Conservation (phyloP, 2,797 vertebrate species). For the Eptatretus atami region DNA sequence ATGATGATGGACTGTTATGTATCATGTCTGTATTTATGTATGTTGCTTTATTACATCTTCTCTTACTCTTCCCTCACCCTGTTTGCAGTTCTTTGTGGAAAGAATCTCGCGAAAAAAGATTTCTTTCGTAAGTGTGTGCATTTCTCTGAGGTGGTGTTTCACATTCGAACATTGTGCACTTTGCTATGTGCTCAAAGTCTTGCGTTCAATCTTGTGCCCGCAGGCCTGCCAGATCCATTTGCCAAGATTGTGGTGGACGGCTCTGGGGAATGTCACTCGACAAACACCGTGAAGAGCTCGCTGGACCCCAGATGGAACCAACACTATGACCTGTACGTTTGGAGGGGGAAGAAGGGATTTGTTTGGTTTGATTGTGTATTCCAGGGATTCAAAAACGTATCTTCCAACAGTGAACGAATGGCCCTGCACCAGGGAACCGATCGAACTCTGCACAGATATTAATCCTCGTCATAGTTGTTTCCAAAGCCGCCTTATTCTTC, state of each 20-base stretch:
- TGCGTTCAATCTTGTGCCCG: conserved; percentile 7
- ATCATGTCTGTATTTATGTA: too few species aligned
- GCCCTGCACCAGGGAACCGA: too few species aligned
- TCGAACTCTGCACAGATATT: too few species aligned
- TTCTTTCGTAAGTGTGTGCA: conserved; percentile 67
- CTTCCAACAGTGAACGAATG: too few species aligned
- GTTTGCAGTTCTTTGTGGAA: conserved; percentile 64
- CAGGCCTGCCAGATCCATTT: conserved; percentile 86
- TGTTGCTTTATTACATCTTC: too few species aligned
- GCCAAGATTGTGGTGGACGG: conserved; percentile 92
- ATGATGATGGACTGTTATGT: too few species aligned
- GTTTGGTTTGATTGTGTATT: too few species aligned
- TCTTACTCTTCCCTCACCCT: too few species aligned
- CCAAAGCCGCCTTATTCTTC: too few species aligned
- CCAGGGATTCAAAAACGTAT: too few species aligned
- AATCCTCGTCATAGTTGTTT: too few species aligned
- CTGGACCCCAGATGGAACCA: conserved; percentile 98
- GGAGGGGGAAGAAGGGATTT: too few species aligned
- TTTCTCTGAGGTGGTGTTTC: conserved; percentile 7
- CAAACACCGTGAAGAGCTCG: conserved; percentile 96
- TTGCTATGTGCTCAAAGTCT: background rate
- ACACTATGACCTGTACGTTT: conserved; percentile 63
- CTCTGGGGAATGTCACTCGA: conserved; percentile 91
- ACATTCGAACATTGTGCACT: background rate
- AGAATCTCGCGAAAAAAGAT: conserved; percentile 94